Evolutionary conservation across 2,888 invertebrate genomes (phyloP), one percentile per base, ranked within the genome.

Genomic region (Chrysina gloriosa): DNA sequence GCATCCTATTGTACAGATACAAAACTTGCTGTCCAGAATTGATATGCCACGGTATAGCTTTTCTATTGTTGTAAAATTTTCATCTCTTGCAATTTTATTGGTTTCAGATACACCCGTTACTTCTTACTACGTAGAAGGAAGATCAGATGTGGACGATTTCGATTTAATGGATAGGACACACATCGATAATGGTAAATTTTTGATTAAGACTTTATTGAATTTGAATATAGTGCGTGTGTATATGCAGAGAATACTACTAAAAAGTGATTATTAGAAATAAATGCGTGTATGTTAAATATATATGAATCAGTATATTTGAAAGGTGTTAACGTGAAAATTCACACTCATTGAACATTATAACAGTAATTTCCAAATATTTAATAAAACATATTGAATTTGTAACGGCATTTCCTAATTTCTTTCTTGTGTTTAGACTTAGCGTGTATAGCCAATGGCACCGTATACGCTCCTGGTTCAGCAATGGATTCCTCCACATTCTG

Each of bases 401-500:
- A n/a, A n/a, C n/a, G 2, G 19, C 9, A 16, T 19, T 19, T 9
- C 6, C 21, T 9, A 42, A 16, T 2, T 16, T 4, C 16, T 14
- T 42, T 42, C n/a, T n/a, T n/a, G n/a, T n/a, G n/a, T n/a, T n/a
- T n/a, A n/a, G n/a, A 83, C 79, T 79, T 84, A 90, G 92, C 90
- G 74, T 92, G 92, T 81, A 84, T 90, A 77, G 85, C 87, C 74
- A 90, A 90, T 74, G 92, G 92, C 29, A 89, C 89, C 23, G 84
- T 90, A 74, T 94, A 90, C 83, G 90, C 89, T 14, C 90, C 92
- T 52, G 93, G 93, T 1, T 95, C 95, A 3, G 95, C 95, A 4
- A 92, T 95, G 92, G 87, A 89, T 73, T 89, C 92, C 2, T 88
- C 89, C 14, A 88, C 89, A 69, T 87, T 90, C n/a, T 95, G 95